Evolutionary conservation across 2,113 vertebrate species (phyloP).

Genomic region (Lagopus leucura): DNA sequence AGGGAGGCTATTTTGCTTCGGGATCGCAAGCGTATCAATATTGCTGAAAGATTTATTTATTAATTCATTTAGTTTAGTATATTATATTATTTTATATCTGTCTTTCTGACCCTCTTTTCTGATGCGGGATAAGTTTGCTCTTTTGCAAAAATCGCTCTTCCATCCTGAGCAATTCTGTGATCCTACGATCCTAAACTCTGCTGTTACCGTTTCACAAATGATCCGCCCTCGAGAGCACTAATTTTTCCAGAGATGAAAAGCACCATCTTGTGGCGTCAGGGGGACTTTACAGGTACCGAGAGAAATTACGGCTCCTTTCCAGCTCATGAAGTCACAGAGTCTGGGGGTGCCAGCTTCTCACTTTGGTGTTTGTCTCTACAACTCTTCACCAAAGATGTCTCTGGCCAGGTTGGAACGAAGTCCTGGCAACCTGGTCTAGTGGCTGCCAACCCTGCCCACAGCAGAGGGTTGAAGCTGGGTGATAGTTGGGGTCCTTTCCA

Average conservation of each 20-base stretch:
- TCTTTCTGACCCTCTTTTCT: neutral
- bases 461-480: too few species aligned
- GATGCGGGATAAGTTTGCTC: neutral
- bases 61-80: too few species aligned
- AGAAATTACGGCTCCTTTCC: neutral
- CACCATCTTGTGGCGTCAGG: constrained; percentile 59
- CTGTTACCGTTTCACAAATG: too few species aligned
- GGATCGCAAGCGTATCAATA: neutral
- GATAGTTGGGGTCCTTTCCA: too few species aligned
- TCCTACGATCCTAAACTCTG: too few species aligned
- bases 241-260: neutral
- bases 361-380: neutral
- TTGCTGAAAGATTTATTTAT: neutral
- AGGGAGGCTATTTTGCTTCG: neutral
- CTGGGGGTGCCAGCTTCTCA: neutral
- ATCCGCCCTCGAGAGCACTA: rapidly evolving
- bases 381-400: rapidly evolving
- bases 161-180: too few species aligned
- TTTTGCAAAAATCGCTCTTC: neutral
- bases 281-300: neutral
- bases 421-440: too few species aligned
- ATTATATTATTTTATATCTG: too few species aligned
- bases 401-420: too few species aligned
- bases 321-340: rapidly evolving
- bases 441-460: too few species aligned